Percentiles rank a stretch among this genome's conserved stretches.
Evolutionary conservation across 1,140 invertebrate species (phyloP).

Genomic region (Bombyx mandarina): DNA sequence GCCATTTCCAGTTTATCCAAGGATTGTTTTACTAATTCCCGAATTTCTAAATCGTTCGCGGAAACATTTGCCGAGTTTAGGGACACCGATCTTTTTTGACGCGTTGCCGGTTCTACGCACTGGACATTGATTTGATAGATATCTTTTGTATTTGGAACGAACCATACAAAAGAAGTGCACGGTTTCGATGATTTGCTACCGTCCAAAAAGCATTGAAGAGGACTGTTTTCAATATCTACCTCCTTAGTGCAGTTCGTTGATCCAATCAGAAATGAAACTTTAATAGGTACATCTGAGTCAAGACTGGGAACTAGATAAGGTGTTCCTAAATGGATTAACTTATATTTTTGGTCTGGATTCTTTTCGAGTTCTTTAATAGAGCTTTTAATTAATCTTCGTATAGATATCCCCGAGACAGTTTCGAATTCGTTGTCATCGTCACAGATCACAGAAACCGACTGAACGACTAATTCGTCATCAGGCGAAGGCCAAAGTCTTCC

Average conservation of each 20-base stretch:
- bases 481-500: slow-evolving; percentile 36
- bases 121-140: slow-evolving; percentile 25
- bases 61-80: slow-evolving; percentile 17
- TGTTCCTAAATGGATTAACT: slow-evolving; percentile 34
- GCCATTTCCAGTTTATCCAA: slow-evolving; percentile 48
- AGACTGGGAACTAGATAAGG: slow-evolving; percentile 38
- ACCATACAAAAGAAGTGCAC: slow-evolving; percentile 37
- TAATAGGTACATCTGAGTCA: slow-evolving; percentile 27
- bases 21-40: slow-evolving; percentile 35
- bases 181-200: slow-evolving; percentile 19
- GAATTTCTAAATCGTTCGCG: slow-evolving; percentile 28
- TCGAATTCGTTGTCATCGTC: slow-evolving; percentile 38
- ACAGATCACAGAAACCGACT: slow-evolving; percentile 31
- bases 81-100: slow-evolving; percentile 25
- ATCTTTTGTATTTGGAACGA: slow-evolving; percentile 24
- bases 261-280: slow-evolving; percentile 32
- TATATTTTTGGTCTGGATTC: slow-evolving; percentile 27
- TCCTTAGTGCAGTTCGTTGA: slow-evolving; percentile 42
- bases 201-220: slow-evolving; percentile 25
- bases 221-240: slow-evolving; percentile 21
- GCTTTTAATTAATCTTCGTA: slow-evolving; percentile 23
- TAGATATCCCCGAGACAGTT: slow-evolving; percentile 27
- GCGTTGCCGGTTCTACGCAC: slow-evolving; percentile 16
- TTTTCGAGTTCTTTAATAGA: slow-evolving; percentile 33
- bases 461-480: slow-evolving; percentile 40